Evolutionary conservation across 2,797 vertebrate genomes (phyloP), one percentile per base, ranked within the genome.

Genomic region (Coregonus suidteri): DNA sequence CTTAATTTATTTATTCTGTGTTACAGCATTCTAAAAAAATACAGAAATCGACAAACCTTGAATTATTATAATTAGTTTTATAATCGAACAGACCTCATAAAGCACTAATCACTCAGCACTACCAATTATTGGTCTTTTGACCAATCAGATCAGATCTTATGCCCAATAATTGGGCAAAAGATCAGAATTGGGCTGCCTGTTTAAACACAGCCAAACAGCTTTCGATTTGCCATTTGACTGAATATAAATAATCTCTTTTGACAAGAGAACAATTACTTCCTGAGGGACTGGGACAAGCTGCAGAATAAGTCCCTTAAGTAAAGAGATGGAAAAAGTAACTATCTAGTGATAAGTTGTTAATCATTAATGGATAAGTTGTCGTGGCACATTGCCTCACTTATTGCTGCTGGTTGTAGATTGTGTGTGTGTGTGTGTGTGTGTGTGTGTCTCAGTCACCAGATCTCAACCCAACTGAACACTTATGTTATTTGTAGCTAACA

Each of bases 311-410:
- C 54, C 41, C 41, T 41, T 41, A 41, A 41, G 41, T 41, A 41
- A 9, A 41, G 7, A 37, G 37, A 37, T 37, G 35, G 35, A 37
- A 37, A 37, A 84, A 85, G 82, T 83, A 83, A 84, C 52, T 83
- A 90, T 82, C 87, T 89, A 88, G 80, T 30, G 0, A 67, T 73
- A 75, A 77, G 77, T 5, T 82, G 87, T 90, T 87, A 87, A 90
- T 92, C 88, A 92, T 89, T 88, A 81, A 75, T n/a, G 80, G 71
- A 76, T 90, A 87, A 91, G 56, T 47, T 11, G 41, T 82, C 34
- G 34, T 34, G 16, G 71, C 53, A 56, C 30, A 34, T 54, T 90
- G 87, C 83, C 16, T 13, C 41, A 47, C n/a, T 34, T 90, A 86
- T 82, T 13, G 4, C 4, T 4, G 18, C 69, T 52, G 41, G 6